Evolutionary conservation across 2,888 invertebrate species (phyloP).

Genomic region (Drosophila melanosoma): DNA sequence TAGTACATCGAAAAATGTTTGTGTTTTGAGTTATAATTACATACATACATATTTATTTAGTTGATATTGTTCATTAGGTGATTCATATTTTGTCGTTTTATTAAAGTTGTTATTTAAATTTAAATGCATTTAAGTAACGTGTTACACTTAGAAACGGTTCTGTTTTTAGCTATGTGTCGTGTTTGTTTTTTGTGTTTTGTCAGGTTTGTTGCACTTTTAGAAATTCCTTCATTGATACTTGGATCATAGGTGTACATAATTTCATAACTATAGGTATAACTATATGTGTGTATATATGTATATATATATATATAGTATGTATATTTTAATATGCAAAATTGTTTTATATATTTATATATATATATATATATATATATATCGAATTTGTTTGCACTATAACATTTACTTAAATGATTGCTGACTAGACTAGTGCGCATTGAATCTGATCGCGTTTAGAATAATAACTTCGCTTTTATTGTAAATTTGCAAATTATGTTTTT

Average conservation of each 20-base stretch:
- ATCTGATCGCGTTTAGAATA: slow-evolving; percentile 68
- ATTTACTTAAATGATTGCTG: slow-evolving; percentile 74
- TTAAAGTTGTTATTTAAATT: slow-evolving; percentile 66
- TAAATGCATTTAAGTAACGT: slow-evolving; percentile 81
- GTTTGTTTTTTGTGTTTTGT: slow-evolving; percentile 34
- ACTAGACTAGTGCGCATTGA: slow-evolving; percentile 72
- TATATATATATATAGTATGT: slow-evolving; percentile 45
- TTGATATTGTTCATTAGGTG: slow-evolving; percentile 55
- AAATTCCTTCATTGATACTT: slow-evolving; percentile 58
- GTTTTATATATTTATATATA: slow-evolving; percentile 43
- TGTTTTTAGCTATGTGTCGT: slow-evolving; percentile 45
- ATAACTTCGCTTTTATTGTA: slow-evolving; percentile 31
- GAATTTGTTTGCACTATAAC: slow-evolving; percentile 59
- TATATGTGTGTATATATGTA: slow-evolving; percentile 39
- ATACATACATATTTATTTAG: slow-evolving; percentile 52
- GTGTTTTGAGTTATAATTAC: slow-evolving; percentile 35
- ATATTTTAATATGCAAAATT: slow-evolving; percentile 44
- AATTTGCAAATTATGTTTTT: slow-evolving; percentile 50
- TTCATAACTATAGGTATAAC: slow-evolving; percentile 60
- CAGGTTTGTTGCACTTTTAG: slow-evolving; percentile 54
- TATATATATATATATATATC: slow-evolving; percentile 46
- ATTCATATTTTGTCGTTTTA: slow-evolving; percentile 37
- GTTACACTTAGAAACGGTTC: slow-evolving; percentile 64
- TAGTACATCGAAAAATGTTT: slow-evolving; percentile 67
- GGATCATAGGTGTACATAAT: slow-evolving; percentile 54